Percentiles rank a stretch among this genome's conserved stretches.
These are phyloP conservation scores for Epizoanthus ramosus DNA, from an alignment of 92 coral and sea anemone species.

Conservation along the genomic window DNA sequence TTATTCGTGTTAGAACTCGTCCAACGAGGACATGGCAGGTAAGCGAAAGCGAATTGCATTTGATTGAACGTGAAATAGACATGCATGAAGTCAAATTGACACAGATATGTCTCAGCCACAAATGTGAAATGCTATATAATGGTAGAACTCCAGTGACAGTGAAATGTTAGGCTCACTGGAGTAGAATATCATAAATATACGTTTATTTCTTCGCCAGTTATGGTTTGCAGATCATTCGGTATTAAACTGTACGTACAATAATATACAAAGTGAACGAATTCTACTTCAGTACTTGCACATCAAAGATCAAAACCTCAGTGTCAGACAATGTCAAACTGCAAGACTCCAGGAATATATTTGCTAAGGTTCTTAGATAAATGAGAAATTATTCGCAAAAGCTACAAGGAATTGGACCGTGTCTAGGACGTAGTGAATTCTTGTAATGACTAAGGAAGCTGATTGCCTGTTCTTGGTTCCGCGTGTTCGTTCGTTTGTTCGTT, in stretches of 20 bases:
- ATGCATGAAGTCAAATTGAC: constrained; percentile 2
- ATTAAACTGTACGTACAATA: neutral
- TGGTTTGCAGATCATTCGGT: neutral
- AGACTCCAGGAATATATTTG: constrained; percentile 3
- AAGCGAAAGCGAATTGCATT: neutral
- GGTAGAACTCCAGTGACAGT: too few relatives aligned
- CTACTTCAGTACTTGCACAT: neutral
- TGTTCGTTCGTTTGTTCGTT: neutral
- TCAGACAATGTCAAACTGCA: constrained; percentile 34
- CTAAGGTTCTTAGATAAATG: neutral
- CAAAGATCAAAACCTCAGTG: constrained; percentile 10
- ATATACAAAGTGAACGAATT: neutral
- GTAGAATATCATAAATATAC: neutral
- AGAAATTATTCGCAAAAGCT: neutral
- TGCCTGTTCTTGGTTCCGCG: neutral
- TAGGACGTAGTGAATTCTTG: neutral
- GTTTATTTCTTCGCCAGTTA: neutral
- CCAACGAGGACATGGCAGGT: constrained; percentile 22
- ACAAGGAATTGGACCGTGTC: neutral
- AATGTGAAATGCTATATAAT: too few relatives aligned
- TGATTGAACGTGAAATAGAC: constrained; percentile 21
- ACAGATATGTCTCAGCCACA: neutral
- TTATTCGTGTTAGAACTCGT: neutral
- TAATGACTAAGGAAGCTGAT: neutral
- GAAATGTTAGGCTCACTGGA: too few relatives aligned